Conservation (phyloP, 2,797 vertebrate species). For the Acipenser transmontanus region DNA sequence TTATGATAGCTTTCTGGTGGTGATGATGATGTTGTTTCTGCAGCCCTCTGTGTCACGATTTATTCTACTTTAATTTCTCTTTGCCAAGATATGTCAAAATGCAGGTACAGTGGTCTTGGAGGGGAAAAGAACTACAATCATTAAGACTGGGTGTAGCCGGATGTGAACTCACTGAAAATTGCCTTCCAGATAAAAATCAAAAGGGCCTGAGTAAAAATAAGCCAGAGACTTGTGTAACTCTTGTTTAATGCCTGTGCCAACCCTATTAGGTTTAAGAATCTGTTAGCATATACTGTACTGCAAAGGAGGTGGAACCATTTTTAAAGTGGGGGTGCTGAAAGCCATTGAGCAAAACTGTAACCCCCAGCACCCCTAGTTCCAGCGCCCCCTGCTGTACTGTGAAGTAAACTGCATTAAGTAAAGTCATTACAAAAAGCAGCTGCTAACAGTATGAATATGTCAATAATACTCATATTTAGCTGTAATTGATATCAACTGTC, state of each 20-base stretch:
- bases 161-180: neutral
- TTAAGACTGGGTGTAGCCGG: constrained; percentile 14
- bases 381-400: no score
- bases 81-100: neutral
- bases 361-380: no score
- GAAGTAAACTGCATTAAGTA: no score
- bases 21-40: constrained; percentile 1
- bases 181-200: neutral
- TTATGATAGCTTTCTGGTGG: constrained; percentile 29
- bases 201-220: no score
- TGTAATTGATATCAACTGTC: no score
- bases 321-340: no score
- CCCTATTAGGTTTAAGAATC: no score
- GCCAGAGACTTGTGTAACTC: no score
- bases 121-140: neutral
- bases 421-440: neutral
- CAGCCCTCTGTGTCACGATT: neutral
- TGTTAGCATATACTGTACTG: no score
- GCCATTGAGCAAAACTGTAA: no score
- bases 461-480: neutral
- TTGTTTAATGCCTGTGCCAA: no score
- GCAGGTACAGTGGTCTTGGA: neutral
- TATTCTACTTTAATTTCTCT: neutral
- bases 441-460: neutral
- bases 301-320: no score